Conservation (phyloP, 2,113 vertebrate species). For the Nycticorax nycticorax region DNA sequence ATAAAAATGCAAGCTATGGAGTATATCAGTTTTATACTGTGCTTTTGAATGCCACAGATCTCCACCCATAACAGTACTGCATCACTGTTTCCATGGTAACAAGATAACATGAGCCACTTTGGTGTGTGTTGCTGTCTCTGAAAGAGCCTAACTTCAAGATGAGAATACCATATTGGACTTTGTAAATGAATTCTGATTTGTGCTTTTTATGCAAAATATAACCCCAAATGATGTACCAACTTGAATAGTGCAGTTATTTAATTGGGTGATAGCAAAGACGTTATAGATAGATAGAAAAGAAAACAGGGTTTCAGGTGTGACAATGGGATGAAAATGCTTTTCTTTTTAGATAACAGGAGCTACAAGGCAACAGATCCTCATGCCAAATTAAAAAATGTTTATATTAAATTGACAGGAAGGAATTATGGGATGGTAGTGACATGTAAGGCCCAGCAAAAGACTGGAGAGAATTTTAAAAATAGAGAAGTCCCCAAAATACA, state of each 20-base stretch:
- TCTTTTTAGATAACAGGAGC: neutral
- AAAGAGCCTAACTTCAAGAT: neutral
- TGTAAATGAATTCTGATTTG: neutral
- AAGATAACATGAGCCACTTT: slow-evolving; percentile 7
- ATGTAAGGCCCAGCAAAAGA: neutral
- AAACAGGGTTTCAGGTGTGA: neutral
- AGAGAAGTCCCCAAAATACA: neutral
- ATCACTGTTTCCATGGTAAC: slow-evolving; percentile 58
- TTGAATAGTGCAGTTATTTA: neutral
- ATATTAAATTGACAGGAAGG: neutral
- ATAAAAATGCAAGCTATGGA: slow-evolving; percentile 13
- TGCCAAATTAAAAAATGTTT: neutral
- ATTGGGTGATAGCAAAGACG: neutral
- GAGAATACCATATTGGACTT: neutral
- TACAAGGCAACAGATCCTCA: neutral
- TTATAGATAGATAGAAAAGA: neutral
- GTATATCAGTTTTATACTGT: neutral
- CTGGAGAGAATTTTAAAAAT: neutral
- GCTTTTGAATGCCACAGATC: slow-evolving; percentile 16
- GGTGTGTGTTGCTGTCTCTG: neutral
- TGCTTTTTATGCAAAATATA: slow-evolving; percentile 6
- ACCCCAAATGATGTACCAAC: neutral
- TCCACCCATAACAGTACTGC: slow-evolving; percentile 14
- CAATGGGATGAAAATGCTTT: neutral
- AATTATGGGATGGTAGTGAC: fast-evolving